These are phyloP conservation scores for Ornithoptera alexandrae DNA, from an alignment of 2,888 invertebrate genomes.

Conservation along the genomic window DNA sequence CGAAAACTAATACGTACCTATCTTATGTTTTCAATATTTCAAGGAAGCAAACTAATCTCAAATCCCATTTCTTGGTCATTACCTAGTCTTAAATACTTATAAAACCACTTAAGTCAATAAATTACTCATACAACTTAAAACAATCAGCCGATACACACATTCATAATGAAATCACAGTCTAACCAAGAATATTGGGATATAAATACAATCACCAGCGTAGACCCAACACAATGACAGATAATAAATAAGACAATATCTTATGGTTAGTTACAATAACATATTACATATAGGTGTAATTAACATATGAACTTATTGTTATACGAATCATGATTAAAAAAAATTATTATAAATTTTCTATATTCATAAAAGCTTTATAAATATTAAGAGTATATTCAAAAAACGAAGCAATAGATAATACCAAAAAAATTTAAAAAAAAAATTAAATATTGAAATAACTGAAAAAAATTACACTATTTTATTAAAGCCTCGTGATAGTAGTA, in stretches of 20 bases:
- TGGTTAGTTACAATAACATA: not conserved
- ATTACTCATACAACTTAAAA: slow-evolving; percentile 27
- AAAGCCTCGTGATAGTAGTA: too few relatives aligned
- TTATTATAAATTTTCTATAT: too few relatives aligned
- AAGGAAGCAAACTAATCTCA: slow-evolving; percentile 6
- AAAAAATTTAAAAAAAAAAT: too few relatives aligned
- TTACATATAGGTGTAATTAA: not conserved
- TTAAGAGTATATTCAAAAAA: too few relatives aligned
- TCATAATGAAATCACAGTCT: slow-evolving; percentile 4
- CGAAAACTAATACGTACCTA: slow-evolving; percentile 16
- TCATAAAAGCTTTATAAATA: too few relatives aligned
- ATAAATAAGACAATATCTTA: not conserved
- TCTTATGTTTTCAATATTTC: slow-evolving; percentile 9
- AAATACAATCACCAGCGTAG: not conserved
- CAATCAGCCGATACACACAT: not conserved
- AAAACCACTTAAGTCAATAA: slow-evolving; percentile 23
- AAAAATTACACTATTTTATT: too few relatives aligned
- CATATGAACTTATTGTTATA: not conserved
- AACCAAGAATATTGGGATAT: not conserved
- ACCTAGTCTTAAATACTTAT: not conserved
- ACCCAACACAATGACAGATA: not conserved
- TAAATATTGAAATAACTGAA: too few relatives aligned
- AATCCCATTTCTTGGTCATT: slow-evolving; percentile 26
- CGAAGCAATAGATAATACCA: too few relatives aligned
- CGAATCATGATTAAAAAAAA: not conserved